These are phyloP conservation scores for Montifringilla adamsi DNA, from an alignment of 2,113 vertebrate species.

Conservation along the genomic window DNA sequence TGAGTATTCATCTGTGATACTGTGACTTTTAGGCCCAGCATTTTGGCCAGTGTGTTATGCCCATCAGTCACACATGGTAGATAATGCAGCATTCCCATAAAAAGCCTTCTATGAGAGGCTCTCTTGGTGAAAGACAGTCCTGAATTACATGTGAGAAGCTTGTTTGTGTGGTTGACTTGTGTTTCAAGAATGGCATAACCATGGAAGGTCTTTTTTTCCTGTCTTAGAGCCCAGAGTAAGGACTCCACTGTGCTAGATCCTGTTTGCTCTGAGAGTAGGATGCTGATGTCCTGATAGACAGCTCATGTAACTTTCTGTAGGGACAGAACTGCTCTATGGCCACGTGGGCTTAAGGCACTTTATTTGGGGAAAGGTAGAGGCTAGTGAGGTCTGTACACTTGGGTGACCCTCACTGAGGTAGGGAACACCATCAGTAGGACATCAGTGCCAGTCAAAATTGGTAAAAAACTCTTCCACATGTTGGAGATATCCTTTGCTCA, in stretches of 20 bases:
- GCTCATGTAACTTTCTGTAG: rapidly evolving
- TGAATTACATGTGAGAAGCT: background rate
- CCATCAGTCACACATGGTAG: background rate
- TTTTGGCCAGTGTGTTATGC: background rate
- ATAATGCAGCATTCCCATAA: background rate
- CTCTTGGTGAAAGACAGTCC: background rate
- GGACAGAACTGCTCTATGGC: background rate
- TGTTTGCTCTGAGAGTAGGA: background rate
- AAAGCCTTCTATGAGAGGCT: background rate
- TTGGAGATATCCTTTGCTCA: background rate
- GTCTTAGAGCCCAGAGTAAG: background rate
- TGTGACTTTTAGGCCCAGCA: background rate
- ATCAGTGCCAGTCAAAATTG: background rate
- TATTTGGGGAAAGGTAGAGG: background rate
- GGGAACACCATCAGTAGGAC: background rate
- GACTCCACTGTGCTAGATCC: background rate
- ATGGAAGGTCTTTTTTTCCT: background rate
- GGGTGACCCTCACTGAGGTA: background rate
- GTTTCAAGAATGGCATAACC: background rate
- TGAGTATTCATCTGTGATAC: background rate
- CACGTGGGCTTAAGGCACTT: background rate
- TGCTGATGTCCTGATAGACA: background rate
- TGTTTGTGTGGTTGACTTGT: background rate
- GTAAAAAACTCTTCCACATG: background rate
- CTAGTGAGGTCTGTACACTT: background rate